Conservation (phyloP, 2,888 invertebrate genomes). For the Gasteruption jaculator region DNA sequence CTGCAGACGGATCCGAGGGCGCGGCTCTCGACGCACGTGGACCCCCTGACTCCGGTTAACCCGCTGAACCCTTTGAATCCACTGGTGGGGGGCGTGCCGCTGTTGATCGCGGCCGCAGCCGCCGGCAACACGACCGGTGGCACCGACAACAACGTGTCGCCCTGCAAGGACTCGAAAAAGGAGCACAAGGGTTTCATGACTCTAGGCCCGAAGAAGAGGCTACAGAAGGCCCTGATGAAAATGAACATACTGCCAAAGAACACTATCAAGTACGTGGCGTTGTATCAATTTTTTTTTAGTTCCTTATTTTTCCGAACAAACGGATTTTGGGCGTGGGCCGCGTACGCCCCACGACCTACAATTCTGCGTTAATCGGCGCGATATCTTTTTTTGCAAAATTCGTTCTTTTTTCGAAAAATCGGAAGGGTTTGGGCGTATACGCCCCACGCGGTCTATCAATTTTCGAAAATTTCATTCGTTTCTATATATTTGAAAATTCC, state of each 20-base stretch:
- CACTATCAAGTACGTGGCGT: slow-evolving; percentile 57
- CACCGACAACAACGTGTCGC: slow-evolving; percentile 48
- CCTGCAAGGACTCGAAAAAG: slow-evolving; percentile 57
- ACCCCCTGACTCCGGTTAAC: slow-evolving; percentile 53
- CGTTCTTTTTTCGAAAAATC: no score
- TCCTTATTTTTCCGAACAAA: no score
- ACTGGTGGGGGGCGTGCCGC: slow-evolving; percentile 42
- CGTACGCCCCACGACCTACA: no score
- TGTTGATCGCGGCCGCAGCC: slow-evolving; percentile 42
- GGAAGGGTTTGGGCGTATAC: no score
- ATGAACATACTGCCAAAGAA: slow-evolving; percentile 87
- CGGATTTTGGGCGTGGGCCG: slow-evolving; percentile 12
- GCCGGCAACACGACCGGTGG: no score
- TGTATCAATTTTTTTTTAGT: no score
- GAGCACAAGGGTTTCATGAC: slow-evolving; percentile 78
- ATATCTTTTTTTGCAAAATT: slow-evolving; percentile 34
- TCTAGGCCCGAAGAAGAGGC: slow-evolving; percentile 75
- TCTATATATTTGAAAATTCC: no score
- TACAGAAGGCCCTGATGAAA: slow-evolving; percentile 82
- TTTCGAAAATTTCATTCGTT: no score
- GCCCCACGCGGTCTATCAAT: no score
- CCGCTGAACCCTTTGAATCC: slow-evolving; percentile 36
- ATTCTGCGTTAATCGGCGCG: no score
- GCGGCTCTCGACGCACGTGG: slow-evolving; percentile 72
- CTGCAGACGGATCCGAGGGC: slow-evolving; percentile 64